Base-by-base conservation (phyloP, 1,140 invertebrate species). In the Drosophila tropicalis region DNA sequence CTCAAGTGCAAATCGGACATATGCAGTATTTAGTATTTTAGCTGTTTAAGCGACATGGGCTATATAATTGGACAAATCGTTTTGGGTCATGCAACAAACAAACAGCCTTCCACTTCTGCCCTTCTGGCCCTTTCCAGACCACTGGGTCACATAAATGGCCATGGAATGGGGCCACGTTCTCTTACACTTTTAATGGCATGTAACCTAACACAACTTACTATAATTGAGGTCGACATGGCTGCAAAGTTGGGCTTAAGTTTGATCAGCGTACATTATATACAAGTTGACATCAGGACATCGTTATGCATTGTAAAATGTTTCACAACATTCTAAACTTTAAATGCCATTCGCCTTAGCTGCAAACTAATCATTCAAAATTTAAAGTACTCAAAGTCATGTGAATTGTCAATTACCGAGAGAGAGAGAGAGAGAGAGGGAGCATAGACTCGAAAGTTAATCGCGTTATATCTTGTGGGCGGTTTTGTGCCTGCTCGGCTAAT, bases 11-110 rank as follows among this genome's bases (percentile, higher is more conserved):
- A 79, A 87, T 87, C 83, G 40, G 51, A 54, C 58, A 61, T 77
- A 83, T 77, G 32, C 19, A 44, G 25, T 51, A 51, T 51, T 81
- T 74, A 66, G 63, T 76, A 69, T 85, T 29, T 86, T 85, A 71
- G 83, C 44, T 58, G 78, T 87, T 86, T 87, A 83, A 62, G 79
- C 82, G 70, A 62, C 67, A 76, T 70, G 80, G 41, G 71, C 76
- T 66, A 70, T 83, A 79, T 87, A 87, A 87, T 87, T 89, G 79
- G 67, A 89, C 84, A 89, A 87, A 87, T 87, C 66, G 84, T 66
- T 65, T 25, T 25, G 41, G 76, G 69, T 83, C 83, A 87, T 83
- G 83, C 83, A 67, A 87, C 47, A 58, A 51, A 32, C 39, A 29
- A 29, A 5, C 39, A 25, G 32, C 22, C 32, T 44, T 44, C 62